These are phyloP conservation scores for Festucalex cinctus DNA, from an alignment of 2,113 vertebrate genomes.

Conservation along the genomic window DNA sequence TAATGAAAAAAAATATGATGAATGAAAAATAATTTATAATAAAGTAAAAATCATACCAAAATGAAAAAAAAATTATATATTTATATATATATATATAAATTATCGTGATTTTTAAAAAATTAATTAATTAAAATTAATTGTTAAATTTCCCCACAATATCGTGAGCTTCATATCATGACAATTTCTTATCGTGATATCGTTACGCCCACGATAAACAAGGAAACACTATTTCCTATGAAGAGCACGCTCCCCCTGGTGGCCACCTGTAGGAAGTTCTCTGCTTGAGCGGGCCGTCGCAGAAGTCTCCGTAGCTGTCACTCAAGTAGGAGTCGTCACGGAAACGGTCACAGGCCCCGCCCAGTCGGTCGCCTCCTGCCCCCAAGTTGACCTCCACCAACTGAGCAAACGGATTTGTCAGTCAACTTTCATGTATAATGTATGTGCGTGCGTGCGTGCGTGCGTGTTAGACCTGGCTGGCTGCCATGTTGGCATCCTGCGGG, in stretches of 20 bases:
- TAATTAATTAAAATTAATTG: too few species aligned
- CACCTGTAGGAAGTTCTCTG: slow-evolving; percentile 60
- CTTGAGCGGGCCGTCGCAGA: slow-evolving; percentile 65
- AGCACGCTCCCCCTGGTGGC: not conserved
- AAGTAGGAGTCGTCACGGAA: slow-evolving; percentile 52
- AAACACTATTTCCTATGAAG: not conserved
- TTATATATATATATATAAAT: too few species aligned
- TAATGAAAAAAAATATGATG: too few species aligned
- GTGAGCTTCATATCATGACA: too few species aligned
- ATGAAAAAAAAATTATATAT: too few species aligned
- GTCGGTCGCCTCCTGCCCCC: slow-evolving; percentile 55
- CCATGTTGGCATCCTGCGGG: slow-evolving; percentile 72
- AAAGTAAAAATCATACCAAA: too few species aligned
- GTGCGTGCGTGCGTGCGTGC: not conserved
- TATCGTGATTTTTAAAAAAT: too few species aligned
- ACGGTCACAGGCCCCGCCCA: slow-evolving; percentile 58
- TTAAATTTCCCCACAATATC: too few species aligned
- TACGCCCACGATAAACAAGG: too few species aligned
- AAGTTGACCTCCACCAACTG: slow-evolving; percentile 65
- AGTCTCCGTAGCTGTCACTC: slow-evolving; percentile 48
- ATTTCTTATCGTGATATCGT: too few species aligned
- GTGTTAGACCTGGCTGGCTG: slow-evolving; percentile 65
- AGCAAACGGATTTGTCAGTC: not conserved
- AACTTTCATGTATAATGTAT: too few species aligned
- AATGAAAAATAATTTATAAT: too few species aligned